Conservation (phyloP, 2,888 invertebrate genomes). For the Chrysolina oricalcia region DNA sequence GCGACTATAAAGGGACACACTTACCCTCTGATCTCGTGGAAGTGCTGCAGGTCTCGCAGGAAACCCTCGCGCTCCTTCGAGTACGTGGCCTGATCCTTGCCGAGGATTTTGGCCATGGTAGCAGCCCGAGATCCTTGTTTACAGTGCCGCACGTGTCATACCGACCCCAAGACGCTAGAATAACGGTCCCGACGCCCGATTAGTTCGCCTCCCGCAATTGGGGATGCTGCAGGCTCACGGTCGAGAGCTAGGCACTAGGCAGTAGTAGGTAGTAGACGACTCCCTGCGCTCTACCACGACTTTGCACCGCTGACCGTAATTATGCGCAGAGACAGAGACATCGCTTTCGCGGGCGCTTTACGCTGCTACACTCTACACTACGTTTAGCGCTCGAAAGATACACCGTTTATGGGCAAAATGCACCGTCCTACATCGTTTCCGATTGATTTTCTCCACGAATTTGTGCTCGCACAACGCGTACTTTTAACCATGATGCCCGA, state of each 20-base stretch:
- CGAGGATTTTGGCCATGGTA: slow-evolving; percentile 78
- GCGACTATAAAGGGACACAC: slow-evolving; percentile 63
- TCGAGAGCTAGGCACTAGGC: slow-evolving; percentile 61
- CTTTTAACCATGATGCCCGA: slow-evolving; percentile 72
- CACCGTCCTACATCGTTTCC: slow-evolving; percentile 56
- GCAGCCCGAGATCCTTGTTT: slow-evolving; percentile 63
- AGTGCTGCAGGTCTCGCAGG: slow-evolving; percentile 89
- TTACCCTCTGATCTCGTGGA: slow-evolving; percentile 94
- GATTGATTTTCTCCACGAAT: slow-evolving; percentile 55
- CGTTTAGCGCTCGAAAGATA: slow-evolving; percentile 63
- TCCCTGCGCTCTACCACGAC: slow-evolving; percentile 72
- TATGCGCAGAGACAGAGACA: slow-evolving; percentile 73
- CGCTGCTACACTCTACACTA: slow-evolving; percentile 65
- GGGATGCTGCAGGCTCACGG: slow-evolving; percentile 69
- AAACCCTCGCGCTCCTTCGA: slow-evolving; percentile 86
- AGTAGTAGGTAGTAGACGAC: too few relatives aligned
- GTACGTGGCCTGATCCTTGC: slow-evolving; percentile 84
- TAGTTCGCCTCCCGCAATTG: slow-evolving; percentile 71
- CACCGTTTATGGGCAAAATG: slow-evolving; percentile 58
- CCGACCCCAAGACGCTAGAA: slow-evolving; percentile 65
- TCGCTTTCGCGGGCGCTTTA: slow-evolving; percentile 67
- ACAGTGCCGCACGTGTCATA: slow-evolving; percentile 70
- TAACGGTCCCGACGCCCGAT: slow-evolving; percentile 63
- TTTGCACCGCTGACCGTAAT: slow-evolving; percentile 70
- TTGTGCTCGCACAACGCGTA: slow-evolving; percentile 58